Percentiles rank a stretch among this genome's conserved stretches.
Evolutionary conservation across 2,888 invertebrate genomes (phyloP).

Genomic region (Acronicta aceris): DNA sequence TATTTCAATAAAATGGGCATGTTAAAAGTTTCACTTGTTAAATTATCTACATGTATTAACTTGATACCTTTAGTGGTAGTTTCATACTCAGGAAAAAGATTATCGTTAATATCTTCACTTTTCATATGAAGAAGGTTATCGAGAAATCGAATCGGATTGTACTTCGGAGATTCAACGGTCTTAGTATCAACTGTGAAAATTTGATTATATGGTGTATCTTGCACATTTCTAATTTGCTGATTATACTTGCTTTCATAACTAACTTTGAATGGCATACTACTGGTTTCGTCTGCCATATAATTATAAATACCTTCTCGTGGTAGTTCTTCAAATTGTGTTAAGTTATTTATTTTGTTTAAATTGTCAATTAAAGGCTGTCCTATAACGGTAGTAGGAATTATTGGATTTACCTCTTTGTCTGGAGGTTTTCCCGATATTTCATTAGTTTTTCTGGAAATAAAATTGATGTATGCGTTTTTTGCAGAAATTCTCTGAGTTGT

Average conservation of each 20-base stretch:
- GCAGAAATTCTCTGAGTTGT: conserved; percentile 36
- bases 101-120: conserved; percentile 19
- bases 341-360: conserved; percentile 1
- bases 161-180: neutral
- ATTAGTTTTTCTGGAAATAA: conserved; percentile 47
- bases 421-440: conserved; percentile 29
- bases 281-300: conserved; percentile 8
- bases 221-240: conserved; percentile 2
- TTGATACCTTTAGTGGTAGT: neutral
- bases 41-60: conserved; percentile 1
- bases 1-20: conserved; percentile 8
- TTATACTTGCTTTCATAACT: neutral
- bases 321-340: conserved; percentile 3
- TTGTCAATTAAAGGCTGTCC: neutral
- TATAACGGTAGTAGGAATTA: neutral
- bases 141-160: conserved; percentile 14
- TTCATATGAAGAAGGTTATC: conserved; percentile 13
- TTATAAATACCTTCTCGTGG: conserved; percentile 3
- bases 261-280: conserved; percentile 4
- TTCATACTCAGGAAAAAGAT: conserved; percentile 2
- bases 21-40: conserved; percentile 10
- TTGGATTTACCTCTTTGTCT: neutral
- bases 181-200: neutral
- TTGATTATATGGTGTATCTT: conserved; percentile 11
- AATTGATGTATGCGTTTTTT: conserved; percentile 23